Base-by-base conservation (phyloP, 2,113 vertebrate species). In the Crotophaga sulcirostris region DNA sequence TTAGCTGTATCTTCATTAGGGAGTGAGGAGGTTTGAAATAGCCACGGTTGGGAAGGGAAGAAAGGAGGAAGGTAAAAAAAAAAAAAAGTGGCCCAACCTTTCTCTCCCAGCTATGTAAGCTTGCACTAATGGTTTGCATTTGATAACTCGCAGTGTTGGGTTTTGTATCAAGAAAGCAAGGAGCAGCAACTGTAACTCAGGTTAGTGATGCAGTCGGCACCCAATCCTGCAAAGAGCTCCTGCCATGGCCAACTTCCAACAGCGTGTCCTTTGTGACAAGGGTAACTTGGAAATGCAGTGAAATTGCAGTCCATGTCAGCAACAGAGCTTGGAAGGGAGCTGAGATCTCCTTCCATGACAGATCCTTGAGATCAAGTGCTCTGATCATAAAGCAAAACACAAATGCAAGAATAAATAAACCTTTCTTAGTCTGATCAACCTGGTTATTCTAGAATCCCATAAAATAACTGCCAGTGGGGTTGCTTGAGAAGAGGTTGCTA, bases 401-500 rank as follows among this genome's bases (percentile, higher is more conserved):
- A 84, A 92, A 88, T 78, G 76, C 79, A 92, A 87, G 80, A 87
- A 78, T 80, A 94, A 93, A 93, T 74, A 95, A 81, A 84, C 51
- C 74, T 88, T 91, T 88, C 87, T 85, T 83, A 91, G 91, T 87
- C 79, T 14, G 0, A 81, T 91, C 89, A 89, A 78, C 78, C 89
- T 94, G 87, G 84, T 91, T 96, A 63, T 85, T 95, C 95, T 80
- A 87, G 94, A 94, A 92, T 89, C 67, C 74, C 34, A 13, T 81
- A 86, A 91, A 93, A 72, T 62, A 91, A 78, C 76, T 94, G 87
- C 84, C 85, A 78, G 84, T 74, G 56, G 77, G 60, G 77, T 91
- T 96, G 78, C 83, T 80, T 84, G 76, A 76, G 73, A 67, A 68
- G 72, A 93, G 84, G 49, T 93, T 94, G 64, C 80, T 90, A 63